A percentile compares a stretch with the other conserved stretches of the same genome.
These are phyloP conservation scores for Sycobia sp. DNA, from an alignment of 1,140 invertebrate genomes.

Conservation along the genomic window DNA sequence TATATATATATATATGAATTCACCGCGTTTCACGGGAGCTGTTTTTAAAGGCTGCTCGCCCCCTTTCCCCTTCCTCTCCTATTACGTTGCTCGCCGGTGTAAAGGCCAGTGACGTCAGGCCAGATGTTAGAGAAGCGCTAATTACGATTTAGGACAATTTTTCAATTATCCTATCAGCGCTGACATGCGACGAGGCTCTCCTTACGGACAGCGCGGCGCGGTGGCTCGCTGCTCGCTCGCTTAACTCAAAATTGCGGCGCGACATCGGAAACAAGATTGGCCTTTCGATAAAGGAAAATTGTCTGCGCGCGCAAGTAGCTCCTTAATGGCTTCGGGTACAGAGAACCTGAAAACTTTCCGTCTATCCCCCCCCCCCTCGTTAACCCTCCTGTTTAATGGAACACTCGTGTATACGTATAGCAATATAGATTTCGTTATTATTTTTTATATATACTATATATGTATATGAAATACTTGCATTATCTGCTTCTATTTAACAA, in stretches of 20 bases:
- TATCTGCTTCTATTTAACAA: too few species aligned
- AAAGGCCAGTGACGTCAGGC: constrained; percentile 32
- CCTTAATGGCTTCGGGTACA: neutral
- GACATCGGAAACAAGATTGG: constrained; percentile 32
- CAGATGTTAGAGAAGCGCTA: constrained; percentile 25
- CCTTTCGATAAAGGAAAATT: constrained; percentile 30
- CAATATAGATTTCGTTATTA: too few species aligned
- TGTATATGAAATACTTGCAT: too few species aligned
- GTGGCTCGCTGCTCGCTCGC: too few species aligned
- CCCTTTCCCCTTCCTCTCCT: too few species aligned
- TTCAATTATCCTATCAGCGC: constrained; percentile 35
- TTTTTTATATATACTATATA: too few species aligned
- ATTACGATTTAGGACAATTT: constrained; percentile 34
- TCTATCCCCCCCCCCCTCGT: too few species aligned
- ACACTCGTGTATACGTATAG: too few species aligned
- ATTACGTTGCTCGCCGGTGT: too few species aligned
- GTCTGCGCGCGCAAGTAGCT: constrained; percentile 4
- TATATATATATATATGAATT: too few species aligned
- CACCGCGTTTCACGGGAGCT: constrained; percentile 13
- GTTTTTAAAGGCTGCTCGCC: constrained; percentile 19
- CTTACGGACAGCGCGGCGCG: neutral
- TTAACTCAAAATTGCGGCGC: constrained; percentile 25
- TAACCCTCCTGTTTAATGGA: too few species aligned
- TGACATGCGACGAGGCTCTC: constrained; percentile 23
- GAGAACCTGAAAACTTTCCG: neutral